phyloP scores from a whole-genome alignment of 2,888 invertebrate species.

The Panzeria rudis region DNA sequence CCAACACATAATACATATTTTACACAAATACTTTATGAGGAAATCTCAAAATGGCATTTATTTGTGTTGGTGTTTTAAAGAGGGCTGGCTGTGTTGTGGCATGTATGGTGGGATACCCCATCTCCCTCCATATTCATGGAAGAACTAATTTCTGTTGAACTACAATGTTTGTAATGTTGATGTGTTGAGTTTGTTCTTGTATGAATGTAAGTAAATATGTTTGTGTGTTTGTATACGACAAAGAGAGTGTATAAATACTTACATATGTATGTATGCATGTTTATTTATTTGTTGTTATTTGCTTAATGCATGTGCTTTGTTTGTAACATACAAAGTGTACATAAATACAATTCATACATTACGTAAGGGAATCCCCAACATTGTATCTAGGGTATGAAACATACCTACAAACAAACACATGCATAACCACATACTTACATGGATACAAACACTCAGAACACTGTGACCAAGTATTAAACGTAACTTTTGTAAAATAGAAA shows the following conservation, averaged over 20 bases:
- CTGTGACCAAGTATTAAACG: conserved; percentile 2
- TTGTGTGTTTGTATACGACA: neutral
- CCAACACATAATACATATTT: too few species aligned
- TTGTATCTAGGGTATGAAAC: conserved; percentile 71
- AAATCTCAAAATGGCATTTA: conserved; percentile 9
- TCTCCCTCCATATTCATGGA: neutral
- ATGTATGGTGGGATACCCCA: neutral
- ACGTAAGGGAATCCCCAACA: conserved; percentile 83
- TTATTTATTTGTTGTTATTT: conserved; percentile 63
- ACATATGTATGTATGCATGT: conserved; percentile 1
- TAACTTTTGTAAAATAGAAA: conserved; percentile 33
- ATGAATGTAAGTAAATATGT: neutral
- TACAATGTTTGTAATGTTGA: neutral
- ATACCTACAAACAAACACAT: conserved; percentile 36
- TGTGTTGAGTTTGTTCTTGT: conserved; percentile 14
- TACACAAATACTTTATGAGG: conserved; percentile 13
- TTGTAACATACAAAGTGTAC: conserved; percentile 11
- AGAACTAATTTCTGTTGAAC: neutral
- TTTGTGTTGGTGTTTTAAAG: conserved; percentile 30
- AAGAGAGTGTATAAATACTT: neutral
- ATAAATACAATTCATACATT: conserved; percentile 76
- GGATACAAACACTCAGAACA: neutral
- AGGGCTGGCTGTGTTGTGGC: conserved; percentile 1
- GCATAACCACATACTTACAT: neutral
- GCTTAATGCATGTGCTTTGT: conserved; percentile 48